These are phyloP conservation scores for Pristionchus mayeri DNA, from an alignment of 2,888 invertebrate genomes.

Conservation along the genomic window DNA sequence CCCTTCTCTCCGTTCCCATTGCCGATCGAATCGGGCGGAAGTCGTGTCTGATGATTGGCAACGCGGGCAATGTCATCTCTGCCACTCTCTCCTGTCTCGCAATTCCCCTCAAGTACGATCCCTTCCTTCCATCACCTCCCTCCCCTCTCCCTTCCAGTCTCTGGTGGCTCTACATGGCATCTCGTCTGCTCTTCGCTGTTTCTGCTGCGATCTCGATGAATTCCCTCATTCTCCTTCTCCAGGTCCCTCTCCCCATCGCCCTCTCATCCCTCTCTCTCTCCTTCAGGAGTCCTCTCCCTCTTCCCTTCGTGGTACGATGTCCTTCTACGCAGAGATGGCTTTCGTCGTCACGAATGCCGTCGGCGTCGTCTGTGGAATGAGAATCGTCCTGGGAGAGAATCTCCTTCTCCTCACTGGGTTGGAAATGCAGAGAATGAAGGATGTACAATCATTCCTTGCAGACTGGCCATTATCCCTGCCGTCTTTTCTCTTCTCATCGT, in stretches of 20 bases:
- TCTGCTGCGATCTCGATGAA: slow-evolving; percentile 71
- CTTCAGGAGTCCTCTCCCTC: slow-evolving; percentile 67
- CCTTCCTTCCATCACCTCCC: neutral
- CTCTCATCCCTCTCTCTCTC: neutral
- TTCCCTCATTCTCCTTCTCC: slow-evolving; percentile 68
- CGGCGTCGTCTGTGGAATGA: slow-evolving; percentile 70
- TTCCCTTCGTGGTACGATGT: slow-evolving; percentile 67
- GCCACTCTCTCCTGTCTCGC: slow-evolving; percentile 54
- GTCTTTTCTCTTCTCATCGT: slow-evolving; percentile 61
- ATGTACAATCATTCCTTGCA: slow-evolving; percentile 19
- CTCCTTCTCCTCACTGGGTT: slow-evolving; percentile 62
- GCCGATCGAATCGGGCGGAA: slow-evolving; percentile 71
- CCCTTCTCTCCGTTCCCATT: slow-evolving; percentile 62
- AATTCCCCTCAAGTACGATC: slow-evolving; percentile 29
- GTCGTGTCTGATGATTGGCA: slow-evolving; percentile 62
- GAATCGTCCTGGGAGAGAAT: slow-evolving; percentile 63
- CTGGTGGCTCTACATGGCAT: slow-evolving; percentile 61
- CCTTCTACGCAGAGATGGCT: slow-evolving; percentile 73
- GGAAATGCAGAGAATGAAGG: too few relatives aligned
- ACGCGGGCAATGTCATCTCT: slow-evolving; percentile 56
- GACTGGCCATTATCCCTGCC: slow-evolving; percentile 65
- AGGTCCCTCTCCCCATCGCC: slow-evolving; percentile 54
- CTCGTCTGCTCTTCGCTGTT: slow-evolving; percentile 65
- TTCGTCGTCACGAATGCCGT: slow-evolving; percentile 71
- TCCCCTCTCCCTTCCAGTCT: slow-evolving; percentile 38